Evolutionary conservation across 1,140 invertebrate genomes (phyloP).

Genomic region (Phymorhynchus buccinoides): DNA sequence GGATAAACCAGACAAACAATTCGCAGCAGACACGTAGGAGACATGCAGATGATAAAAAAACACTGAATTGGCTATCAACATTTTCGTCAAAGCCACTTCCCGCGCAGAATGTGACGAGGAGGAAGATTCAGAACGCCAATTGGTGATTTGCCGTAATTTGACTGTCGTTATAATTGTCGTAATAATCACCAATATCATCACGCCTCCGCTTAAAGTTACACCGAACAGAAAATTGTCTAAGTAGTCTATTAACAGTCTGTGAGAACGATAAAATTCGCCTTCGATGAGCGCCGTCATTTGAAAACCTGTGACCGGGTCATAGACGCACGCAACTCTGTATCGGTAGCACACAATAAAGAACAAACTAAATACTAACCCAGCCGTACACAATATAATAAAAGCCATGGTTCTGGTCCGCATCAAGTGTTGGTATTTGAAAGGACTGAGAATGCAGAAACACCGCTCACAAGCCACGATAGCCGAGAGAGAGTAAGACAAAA

Average conservation of each 20-base stretch:
- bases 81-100: conserved; percentile 2
- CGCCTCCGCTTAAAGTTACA: neutral
- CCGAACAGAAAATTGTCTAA: neutral
- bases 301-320: neutral
- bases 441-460: conserved; percentile 17
- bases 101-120: neutral
- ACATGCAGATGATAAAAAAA: neutral
- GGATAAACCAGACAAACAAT: neutral
- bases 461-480: conserved; percentile 19
- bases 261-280: neutral
- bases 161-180: neutral
- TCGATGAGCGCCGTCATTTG: neutral
- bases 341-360: neutral
- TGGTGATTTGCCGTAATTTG: neutral
- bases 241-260: neutral
- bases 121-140: neutral
- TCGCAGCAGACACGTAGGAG: neutral
- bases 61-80: neutral
- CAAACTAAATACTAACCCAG: neutral
- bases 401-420: conserved; percentile 5
- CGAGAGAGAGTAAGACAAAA: neutral
- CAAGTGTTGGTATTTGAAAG: neutral
- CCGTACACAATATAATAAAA: neutral
- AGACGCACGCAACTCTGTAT: neutral
- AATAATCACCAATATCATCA: neutral